phyloP scores from a whole-genome alignment of 2,888 invertebrate species.

The Tryphoninae sp. region DNA sequence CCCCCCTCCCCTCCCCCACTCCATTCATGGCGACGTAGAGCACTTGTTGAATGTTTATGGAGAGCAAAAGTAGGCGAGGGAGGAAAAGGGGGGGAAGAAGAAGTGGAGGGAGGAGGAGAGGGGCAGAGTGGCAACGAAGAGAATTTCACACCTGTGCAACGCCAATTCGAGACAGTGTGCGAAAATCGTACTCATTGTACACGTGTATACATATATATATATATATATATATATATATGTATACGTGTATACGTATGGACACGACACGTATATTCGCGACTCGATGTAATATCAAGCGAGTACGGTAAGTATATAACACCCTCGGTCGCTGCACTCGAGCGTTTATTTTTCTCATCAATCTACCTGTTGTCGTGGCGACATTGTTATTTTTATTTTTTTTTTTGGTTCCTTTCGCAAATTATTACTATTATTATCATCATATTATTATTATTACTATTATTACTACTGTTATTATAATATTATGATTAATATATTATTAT shows the following conservation, averaged over 20 bases:
- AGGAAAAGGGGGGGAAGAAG: constrained; percentile 20
- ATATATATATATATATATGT: neutral
- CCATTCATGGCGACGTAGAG: constrained; percentile 31
- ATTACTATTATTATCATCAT: too few relatives aligned
- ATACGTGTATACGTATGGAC: neutral
- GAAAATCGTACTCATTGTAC: neutral
- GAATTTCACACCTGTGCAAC: constrained; percentile 56
- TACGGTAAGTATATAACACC: neutral
- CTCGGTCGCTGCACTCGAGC: constrained; percentile 18
- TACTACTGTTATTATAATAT: too few relatives aligned
- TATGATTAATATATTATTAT: too few relatives aligned
- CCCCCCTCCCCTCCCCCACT: neutral
- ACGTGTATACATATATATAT: neutral
- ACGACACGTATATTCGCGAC: neutral
- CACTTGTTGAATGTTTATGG: constrained; percentile 64
- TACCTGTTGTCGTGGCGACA: constrained; percentile 3
- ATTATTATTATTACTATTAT: too few relatives aligned
- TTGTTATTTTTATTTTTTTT: constrained; percentile 39
- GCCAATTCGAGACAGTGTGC: constrained; percentile 29
- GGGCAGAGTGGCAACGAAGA: constrained; percentile 11
- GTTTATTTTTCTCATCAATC: constrained; percentile 28
- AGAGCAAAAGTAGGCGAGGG: constrained; percentile 37
- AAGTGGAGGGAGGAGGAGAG: neutral
- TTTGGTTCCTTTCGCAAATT: too few relatives aligned
- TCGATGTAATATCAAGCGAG: constrained; percentile 44